Evolutionary conservation across 1,140 invertebrate genomes (phyloP), one percentile per base, ranked within the genome.

Genomic region (Rhopalosiphum padi): DNA sequence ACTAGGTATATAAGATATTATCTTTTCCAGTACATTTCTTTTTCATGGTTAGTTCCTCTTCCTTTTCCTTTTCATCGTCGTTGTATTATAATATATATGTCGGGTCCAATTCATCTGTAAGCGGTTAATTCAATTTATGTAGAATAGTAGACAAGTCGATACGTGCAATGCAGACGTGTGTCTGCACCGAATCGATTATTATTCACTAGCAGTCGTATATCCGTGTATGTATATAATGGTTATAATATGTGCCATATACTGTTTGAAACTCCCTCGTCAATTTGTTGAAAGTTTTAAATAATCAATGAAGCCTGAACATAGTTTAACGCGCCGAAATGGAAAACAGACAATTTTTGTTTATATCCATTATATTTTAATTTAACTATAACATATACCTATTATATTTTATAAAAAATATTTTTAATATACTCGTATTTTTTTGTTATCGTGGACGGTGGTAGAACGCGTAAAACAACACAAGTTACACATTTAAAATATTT

Each of bases 251-350:
- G 60, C 0, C 60, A 18, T n/a, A 15, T 68, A 68, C 25, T 30
- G 9, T 68, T n/a, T 77, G 30, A 77, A n/a, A n/a, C 60, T 77
- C 30, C 15, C 60, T 11, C 18, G 60, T 77, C 30, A n/a, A n/a
- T 77, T 77, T 18, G 30, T 77, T 77, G 15, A n/a, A 68, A 35
- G n/a, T n/a, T 51, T n/a, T 5, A 77, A 77, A 77, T 77, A 35
- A 77, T n/a, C 60, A 77, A 77, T n/a, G 60, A 77, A 77, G n/a
- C 60, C n/a, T n/a, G 30, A n/a, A n/a, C n/a, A 77, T n/a, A n/a
- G 60, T 77, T n/a, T n/a, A 77, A n/a, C 30, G 30, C 30, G n/a
- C 5, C n/a, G 5, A n/a, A 77, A n/a, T 35, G 60, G 60, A 77
- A 77, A 77, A 77, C n/a, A 18, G 60, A 77, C 60, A 22, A 68